Evolutionary conservation across 2,888 invertebrate species (phyloP), one percentile per base, ranked within the genome.

Genomic region (Pedicia rivosa): DNA sequence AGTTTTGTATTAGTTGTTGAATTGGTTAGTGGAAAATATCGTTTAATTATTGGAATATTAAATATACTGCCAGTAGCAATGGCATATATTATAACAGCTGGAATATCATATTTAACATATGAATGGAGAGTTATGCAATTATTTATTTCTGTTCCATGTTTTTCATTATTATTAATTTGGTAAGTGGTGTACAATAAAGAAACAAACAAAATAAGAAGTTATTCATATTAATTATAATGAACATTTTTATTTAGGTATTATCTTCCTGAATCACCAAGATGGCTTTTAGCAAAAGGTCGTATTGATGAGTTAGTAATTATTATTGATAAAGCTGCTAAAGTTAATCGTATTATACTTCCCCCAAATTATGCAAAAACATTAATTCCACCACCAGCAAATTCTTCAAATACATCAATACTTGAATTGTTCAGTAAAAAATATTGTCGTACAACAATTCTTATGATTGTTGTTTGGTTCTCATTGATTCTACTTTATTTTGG

Each of bases 401-500:
- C 35, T 63, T 37, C 38, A 7, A 59, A 64, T 16, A 67, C 65
- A 38, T 73, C 72, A 34, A 63, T 78, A 2, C 46, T 67, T 22
- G 73, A 80, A 52, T 65, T 81, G 2, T 78, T 80, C 52, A 69
- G 66, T 49, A 72, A 74, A 24, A 56, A 60, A 42, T 68, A 80
- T 48, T 60, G 74, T 44, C 74, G 70, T 49, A 74, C 72, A 42
- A 80, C 81, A 0, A 59, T 77, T 15, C 69, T 78, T 39, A 63
- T 78, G 15, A 72, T 78, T 46, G 51, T 78, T 20, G 68, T 75
- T 35, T 83, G 82, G 82, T 74, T 79, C 52, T 66, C 73, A 19
- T 71, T 80, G 53, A 78, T 82, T 41, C 68, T 82, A 33, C 74
- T 78, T 2, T 83, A 83, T 55, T 83, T 82, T 46, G 83, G 82